Evolutionary conservation across 2,113 vertebrate species (phyloP).

Genomic region (Herpetotheres cachinnans): DNA sequence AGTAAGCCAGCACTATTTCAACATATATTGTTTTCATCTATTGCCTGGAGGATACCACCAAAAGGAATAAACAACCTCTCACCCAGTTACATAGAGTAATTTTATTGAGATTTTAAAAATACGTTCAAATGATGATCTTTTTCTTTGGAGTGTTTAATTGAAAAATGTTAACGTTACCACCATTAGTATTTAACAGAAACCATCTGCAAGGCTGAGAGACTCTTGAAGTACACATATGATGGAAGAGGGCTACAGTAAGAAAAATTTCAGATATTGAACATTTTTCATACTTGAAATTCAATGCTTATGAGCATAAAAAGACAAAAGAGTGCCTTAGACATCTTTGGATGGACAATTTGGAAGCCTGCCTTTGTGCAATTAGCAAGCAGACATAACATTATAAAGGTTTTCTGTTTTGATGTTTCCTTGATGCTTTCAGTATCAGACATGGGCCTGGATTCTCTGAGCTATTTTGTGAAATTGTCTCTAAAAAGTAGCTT

Average conservation of each 20-base stretch:
- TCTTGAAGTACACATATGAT: background rate
- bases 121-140: background rate
- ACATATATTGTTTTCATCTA: background rate
- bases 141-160: background rate
- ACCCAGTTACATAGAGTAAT: background rate
- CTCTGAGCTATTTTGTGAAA: background rate
- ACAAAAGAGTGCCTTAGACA: background rate
- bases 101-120: background rate
- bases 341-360: background rate
- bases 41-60: background rate
- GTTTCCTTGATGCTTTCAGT: background rate
- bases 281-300: background rate
- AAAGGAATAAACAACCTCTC: background rate
- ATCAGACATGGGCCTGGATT: background rate
- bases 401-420: background rate
- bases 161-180: background rate
- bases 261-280: background rate
- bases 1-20: background rate
- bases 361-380: background rate
- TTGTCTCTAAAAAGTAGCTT: background rate
- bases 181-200: background rate
- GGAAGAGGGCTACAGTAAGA: background rate
- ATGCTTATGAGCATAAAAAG: background rate
- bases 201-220: background rate
- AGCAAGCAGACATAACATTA: background rate